Evolutionary conservation across 2,113 vertebrate species (phyloP), one percentile per base, ranked within the genome.

Genomic region (Dissostichus mawsoni): DNA sequence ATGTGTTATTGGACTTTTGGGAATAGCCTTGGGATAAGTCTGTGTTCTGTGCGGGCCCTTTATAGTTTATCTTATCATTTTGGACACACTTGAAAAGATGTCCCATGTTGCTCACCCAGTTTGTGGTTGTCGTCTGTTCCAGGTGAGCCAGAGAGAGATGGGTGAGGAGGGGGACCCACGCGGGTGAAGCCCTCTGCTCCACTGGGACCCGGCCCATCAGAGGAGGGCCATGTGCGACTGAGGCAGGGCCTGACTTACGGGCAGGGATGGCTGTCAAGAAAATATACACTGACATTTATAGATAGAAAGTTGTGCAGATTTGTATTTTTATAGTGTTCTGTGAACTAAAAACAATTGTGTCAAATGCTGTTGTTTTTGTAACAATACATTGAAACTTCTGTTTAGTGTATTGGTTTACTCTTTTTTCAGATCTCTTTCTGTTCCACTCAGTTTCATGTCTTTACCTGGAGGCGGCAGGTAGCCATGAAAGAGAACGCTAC

Each of bases 401-500:
- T 20, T 51, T 8, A 68, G 4, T 41, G 11, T 10, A 25, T 13
- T n/a, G 1, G 8, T 69, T 58, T 10, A 6, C 29, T 29, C 29
- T 29, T 29, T 29, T 29, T 29, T 76, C 9, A 56, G 11, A 50
- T 63, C 1, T 55, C 47, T 62, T 58, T 70, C 62, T 62, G 18
- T n/a, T 36, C 17, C 0, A 18, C 12, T 57, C 53, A 13, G 65
- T 48, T 69, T 77, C 13, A 8, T 1, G 23, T 50, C 9, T 76
- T 70, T 91, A 95, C 98, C 98, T 95, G 98, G 98, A 47, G 98
- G 97, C 11, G 98, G 98, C 78, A 99, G 90, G 90, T 99, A 99
- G 50, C 98, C 98, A 8, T 99, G 98, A 82, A 99, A 99, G 29
- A 99, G 97, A 74, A 99, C 98, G 5, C 98, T 99, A 77, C 98